Conservation (phyloP, 2,797 vertebrate species). For the Dendrocincla tyrannina region DNA sequence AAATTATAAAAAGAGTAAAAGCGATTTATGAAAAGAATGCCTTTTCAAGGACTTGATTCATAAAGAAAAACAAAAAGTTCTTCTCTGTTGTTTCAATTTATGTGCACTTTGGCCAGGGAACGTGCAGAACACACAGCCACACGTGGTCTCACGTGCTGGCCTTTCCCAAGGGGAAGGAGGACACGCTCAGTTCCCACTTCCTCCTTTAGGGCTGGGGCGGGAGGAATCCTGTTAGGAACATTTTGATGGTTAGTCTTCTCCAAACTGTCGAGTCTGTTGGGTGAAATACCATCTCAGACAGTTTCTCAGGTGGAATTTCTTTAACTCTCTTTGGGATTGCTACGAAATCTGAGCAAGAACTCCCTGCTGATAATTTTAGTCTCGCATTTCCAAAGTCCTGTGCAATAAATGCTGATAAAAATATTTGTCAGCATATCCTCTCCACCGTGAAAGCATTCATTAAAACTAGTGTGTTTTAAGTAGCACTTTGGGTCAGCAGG, state of each 20-base stretch:
- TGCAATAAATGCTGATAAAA: background rate
- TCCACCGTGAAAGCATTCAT: background rate
- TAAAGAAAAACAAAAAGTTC: slow-evolving; percentile 46
- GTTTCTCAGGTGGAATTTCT: background rate
- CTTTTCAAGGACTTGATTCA: slow-evolving; percentile 47
- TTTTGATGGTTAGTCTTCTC: background rate
- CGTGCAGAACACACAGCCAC: background rate
- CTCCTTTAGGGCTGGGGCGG: background rate
- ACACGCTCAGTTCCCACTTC: too few species aligned
- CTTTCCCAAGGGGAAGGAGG: background rate
- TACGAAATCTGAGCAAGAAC: background rate
- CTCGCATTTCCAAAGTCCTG: background rate
- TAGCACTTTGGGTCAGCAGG: background rate
- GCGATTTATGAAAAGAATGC: slow-evolving; percentile 64
- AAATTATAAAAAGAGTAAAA: slow-evolving; percentile 75
- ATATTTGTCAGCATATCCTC: background rate
- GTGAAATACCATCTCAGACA: background rate
- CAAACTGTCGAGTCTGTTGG: background rate
- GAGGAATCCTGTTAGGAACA: background rate
- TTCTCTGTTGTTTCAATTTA: slow-evolving; percentile 20
- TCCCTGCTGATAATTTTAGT: background rate
- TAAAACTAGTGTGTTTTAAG: background rate
- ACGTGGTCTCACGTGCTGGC: accelerated
- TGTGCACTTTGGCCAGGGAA: background rate
- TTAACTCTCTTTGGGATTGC: background rate